Conservation (phyloP, 2,888 invertebrate species). For the Zygaena filipendulae region DNA sequence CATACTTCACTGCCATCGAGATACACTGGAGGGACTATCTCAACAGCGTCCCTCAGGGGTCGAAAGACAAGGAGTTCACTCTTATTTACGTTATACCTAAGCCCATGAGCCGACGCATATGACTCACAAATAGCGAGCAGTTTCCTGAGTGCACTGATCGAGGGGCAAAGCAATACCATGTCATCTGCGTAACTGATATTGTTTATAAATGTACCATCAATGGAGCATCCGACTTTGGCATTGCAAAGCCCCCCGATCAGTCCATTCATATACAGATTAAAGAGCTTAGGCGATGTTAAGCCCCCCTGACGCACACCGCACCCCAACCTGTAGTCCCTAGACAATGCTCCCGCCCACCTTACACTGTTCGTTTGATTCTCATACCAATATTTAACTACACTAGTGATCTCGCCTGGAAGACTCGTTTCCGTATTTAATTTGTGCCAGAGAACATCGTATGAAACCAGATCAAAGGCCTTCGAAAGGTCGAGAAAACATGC, state of each 20-base stretch:
- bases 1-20: background rate
- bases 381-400: too few relatives aligned
- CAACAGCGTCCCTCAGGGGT: background rate
- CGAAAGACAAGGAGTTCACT: constrained; percentile 5
- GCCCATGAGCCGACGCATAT: constrained; percentile 3
- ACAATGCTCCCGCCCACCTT: constrained; percentile 11
- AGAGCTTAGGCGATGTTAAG: background rate
- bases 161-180: constrained; percentile 5
- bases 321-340: constrained; percentile 12
- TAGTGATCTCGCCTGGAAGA: too few relatives aligned
- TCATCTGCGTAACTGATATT: too few relatives aligned
- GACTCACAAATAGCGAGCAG: constrained; percentile 2
- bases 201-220: too few relatives aligned
- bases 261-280: background rate
- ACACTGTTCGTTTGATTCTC: too few relatives aligned
- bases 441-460: too few relatives aligned
- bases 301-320: constrained; percentile 18
- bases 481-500: too few relatives aligned
- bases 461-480: too few relatives aligned
- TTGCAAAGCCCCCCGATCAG: background rate
- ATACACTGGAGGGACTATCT: background rate
- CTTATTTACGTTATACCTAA: constrained; percentile 3
- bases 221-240: too few relatives aligned
- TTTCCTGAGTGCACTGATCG: constrained; percentile 3
- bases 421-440: too few relatives aligned